Evolutionary conservation across 2,797 vertebrate species (phyloP).

Genomic region (Acridotheres tristis): DNA sequence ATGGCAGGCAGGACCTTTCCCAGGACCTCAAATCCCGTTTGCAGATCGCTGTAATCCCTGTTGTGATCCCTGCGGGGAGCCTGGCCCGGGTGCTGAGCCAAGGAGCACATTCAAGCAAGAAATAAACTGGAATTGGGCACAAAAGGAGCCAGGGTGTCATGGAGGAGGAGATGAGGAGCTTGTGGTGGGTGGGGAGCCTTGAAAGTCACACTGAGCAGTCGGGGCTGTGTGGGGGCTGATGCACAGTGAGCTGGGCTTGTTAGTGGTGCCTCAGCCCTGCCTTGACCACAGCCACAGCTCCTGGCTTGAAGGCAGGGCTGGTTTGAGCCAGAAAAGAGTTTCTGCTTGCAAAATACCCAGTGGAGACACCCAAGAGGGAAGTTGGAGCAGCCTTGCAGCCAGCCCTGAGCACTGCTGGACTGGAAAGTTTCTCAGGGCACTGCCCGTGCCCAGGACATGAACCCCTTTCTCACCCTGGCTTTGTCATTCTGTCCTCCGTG

Average conservation of each 20-base stretch:
- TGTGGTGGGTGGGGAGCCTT: neutral
- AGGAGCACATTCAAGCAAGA: neutral
- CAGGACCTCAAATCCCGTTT: neutral
- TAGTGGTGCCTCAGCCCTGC: neutral
- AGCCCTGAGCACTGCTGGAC: neutral
- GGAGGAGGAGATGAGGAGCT: neutral
- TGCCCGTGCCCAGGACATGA: neutral
- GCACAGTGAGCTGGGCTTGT: neutral
- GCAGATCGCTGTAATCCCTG: fast-evolving
- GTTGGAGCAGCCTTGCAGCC: neutral
- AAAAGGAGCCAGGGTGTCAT: neutral
- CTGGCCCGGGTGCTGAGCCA: neutral
- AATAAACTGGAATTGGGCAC: neutral
- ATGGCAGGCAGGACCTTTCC: neutral
- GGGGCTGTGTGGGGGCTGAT: neutral
- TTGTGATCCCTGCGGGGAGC: fast-evolving
- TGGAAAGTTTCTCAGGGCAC: neutral
- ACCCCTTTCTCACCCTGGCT: neutral
- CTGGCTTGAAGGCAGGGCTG: neutral
- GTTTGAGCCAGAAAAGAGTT: neutral
- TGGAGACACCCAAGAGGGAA: neutral
- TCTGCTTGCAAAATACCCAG: conserved; percentile 6
- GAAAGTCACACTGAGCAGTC: neutral
- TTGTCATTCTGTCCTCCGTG: neutral
- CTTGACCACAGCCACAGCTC: neutral